Evolutionary conservation across 2,113 vertebrate genomes (phyloP).

Genomic region (Murina feae): DNA sequence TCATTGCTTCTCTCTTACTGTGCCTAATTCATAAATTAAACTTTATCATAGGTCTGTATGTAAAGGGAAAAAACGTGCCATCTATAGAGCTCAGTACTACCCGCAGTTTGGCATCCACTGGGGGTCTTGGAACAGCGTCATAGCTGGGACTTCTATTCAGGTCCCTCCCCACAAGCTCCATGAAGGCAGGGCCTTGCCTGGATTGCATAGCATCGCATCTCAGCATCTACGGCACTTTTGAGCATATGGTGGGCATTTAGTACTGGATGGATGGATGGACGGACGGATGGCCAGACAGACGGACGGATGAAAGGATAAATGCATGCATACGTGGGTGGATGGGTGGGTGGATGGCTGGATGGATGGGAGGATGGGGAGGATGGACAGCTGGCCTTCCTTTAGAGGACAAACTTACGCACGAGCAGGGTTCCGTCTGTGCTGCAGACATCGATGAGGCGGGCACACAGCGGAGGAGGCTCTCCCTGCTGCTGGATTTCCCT

Average conservation of each 20-base stretch:
- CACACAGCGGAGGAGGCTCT: not conserved
- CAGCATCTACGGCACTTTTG: not conserved
- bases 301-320: too few relatives aligned
- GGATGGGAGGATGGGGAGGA: too few relatives aligned
- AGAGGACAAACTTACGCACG: not conserved
- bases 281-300: too few relatives aligned
- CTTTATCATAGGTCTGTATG: not conserved
- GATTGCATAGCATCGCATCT: rapidly evolving
- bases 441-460: not conserved
- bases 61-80: not conserved
- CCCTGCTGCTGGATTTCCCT: not conserved
- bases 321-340: not conserved
- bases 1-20: not conserved
- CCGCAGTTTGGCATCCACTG: not conserved
- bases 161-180: not conserved
- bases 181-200: not conserved
- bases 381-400: not conserved
- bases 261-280: not conserved
- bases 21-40: not conserved
- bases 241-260: rapidly evolving
- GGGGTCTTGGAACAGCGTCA: not conserved
- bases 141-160: not conserved
- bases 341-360: not conserved
- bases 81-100: not conserved
- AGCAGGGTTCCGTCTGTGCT: not conserved